Evolutionary conservation across 2,113 vertebrate genomes (phyloP), one percentile per base, ranked within the genome.

Genomic region (Isurus oxyrinchus): DNA sequence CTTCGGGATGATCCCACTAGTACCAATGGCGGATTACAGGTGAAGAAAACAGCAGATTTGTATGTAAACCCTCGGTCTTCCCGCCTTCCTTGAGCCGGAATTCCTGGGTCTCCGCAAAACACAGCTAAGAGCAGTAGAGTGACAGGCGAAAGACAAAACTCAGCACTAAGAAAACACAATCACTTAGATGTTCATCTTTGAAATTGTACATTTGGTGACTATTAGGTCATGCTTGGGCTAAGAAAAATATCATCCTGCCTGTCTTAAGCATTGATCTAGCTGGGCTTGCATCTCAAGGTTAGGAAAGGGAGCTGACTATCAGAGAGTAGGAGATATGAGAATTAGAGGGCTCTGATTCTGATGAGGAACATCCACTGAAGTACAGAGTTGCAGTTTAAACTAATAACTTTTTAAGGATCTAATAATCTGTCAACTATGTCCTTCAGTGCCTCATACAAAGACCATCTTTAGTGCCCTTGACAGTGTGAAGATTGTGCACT

Each of bases 51-150:
- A 0, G 99, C 99, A 0, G 99, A 99, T 72, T 99, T 98, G 97
- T 99, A 99, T 1, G 98, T 99, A 97, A 99, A 99, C 94, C 99
- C 99, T 49, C 98, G 96, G 97, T 99, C 99, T 96, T 99, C 99
- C 96, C 99, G 97, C 96, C 98, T 98, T 55, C 99, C 99, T 35
- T 98, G 98, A 2, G 99, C 98, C 0, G 99, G 99, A 10, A 98
- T 97, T 0, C 99, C 99, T 0, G 99, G 99, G 93, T 99, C 99
- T 13, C 99, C 99, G 0, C 99, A 99, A 98, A 99, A 99, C 96
- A 99, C 99, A 11, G 99, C 99, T 99, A 97, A 49, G 23, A 97
- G 96, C 93, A 61, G 69, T 10, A 63, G 23, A 93, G 23, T 0
- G 53, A 94, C 27, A 40, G 79, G n/a, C 55, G 90, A 94, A 31